A percentile compares a stretch with the other conserved stretches of the same genome.
Evolutionary conservation across 1,140 invertebrate species (phyloP).

Genomic region (Drosophila orosa): DNA sequence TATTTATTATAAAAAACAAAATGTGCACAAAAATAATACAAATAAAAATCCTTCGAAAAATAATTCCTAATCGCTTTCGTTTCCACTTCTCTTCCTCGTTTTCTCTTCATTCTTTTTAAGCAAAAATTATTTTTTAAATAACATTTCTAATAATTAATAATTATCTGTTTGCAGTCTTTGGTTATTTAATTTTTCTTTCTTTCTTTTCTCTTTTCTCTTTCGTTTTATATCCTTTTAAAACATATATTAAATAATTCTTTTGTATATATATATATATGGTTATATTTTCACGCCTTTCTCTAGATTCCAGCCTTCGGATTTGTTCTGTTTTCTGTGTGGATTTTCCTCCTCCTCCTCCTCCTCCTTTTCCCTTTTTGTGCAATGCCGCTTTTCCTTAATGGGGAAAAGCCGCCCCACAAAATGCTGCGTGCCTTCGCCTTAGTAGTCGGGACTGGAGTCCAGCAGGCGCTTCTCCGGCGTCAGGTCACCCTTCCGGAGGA

Average conservation of each 20-base stretch:
- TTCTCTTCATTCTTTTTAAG: slow-evolving; percentile 61
- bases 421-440: slow-evolving; percentile 33
- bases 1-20: slow-evolving; percentile 42
- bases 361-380: not conserved
- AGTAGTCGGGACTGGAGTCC: slow-evolving; percentile 85
- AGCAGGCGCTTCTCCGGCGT: slow-evolving; percentile 86
- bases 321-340: slow-evolving; percentile 9
- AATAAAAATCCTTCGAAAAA: slow-evolving; percentile 56
- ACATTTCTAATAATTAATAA: slow-evolving; percentile 85
- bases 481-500: slow-evolving; percentile 78
- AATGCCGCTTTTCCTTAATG: slow-evolving; percentile 47
- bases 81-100: slow-evolving; percentile 10
- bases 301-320: slow-evolving; percentile 3
- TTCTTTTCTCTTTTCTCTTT: slow-evolving; percentile 29
- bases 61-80: slow-evolving; percentile 43
- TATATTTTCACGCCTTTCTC: slow-evolving; percentile 11
- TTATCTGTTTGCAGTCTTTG: slow-evolving; percentile 85
- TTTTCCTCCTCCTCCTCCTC: not conserved
- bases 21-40: slow-evolving; percentile 39
- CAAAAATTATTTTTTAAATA: slow-evolving; percentile 84
- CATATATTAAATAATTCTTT: slow-evolving; percentile 59
- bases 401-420: slow-evolving; percentile 65
- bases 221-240: slow-evolving; percentile 50
- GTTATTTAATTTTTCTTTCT: slow-evolving; percentile 83
- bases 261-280: slow-evolving; percentile 51